phyloP scores from a whole-genome alignment of 2,113 vertebrate species.

The Melanerpes aurifrons region DNA sequence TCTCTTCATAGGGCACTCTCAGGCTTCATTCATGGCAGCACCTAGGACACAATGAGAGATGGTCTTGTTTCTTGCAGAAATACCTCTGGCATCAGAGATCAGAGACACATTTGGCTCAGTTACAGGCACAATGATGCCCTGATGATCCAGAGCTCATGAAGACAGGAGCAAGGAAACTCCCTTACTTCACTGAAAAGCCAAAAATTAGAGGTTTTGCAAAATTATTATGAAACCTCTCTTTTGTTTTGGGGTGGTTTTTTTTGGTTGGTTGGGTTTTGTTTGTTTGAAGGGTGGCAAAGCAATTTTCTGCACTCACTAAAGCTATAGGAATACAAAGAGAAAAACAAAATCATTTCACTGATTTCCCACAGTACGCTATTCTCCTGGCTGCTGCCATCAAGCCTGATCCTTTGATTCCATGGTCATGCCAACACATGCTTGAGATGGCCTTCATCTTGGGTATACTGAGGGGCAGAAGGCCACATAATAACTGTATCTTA shows the following conservation, averaged over 20 bases:
- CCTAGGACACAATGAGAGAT: background rate
- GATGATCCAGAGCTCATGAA: fast-evolving
- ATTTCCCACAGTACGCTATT: background rate
- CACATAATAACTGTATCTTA: background rate
- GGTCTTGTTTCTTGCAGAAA: background rate
- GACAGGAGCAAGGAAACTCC: background rate
- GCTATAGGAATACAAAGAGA: background rate
- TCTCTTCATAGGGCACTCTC: background rate
- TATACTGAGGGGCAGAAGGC: background rate
- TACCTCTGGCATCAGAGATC: background rate
- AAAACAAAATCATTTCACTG: background rate
- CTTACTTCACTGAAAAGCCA: background rate
- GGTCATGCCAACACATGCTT: background rate
- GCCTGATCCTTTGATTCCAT: background rate
- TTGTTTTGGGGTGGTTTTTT: too few species aligned
- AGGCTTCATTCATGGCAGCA: background rate
- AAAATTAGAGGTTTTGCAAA: background rate
- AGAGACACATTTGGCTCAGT: background rate
- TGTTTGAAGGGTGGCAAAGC: background rate
- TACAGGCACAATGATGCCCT: background rate
- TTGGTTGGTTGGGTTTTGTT: too few species aligned
- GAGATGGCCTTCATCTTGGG: background rate
- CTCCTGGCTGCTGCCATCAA: background rate
- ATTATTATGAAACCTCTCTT: background rate
- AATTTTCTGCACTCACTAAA: background rate